These are phyloP conservation scores for Hirtodrosophila duncani DNA, from an alignment of 2,888 invertebrate species.

Conservation along the genomic window DNA sequence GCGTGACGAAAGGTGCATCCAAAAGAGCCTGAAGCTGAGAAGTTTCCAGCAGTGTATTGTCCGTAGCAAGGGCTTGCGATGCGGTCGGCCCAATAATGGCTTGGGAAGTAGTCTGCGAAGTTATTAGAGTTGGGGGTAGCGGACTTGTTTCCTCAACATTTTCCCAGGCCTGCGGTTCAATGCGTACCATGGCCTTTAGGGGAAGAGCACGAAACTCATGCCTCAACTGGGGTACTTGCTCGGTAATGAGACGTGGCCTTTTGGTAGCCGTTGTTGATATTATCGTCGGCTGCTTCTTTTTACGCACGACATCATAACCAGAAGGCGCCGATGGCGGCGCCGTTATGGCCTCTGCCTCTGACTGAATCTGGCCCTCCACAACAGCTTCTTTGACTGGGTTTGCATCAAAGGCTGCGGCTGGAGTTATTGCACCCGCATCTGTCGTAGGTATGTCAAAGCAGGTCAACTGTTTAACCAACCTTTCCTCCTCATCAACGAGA, in stretches of 20 bases:
- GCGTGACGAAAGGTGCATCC: constrained; percentile 16
- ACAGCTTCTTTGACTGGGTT: not conserved
- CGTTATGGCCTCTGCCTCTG: too few species aligned
- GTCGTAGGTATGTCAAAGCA: constrained; percentile 25
- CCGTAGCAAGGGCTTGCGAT: constrained; percentile 50
- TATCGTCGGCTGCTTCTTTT: not conserved
- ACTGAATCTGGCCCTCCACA: not conserved
- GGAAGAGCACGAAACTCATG: constrained; percentile 51
- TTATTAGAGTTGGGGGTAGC: too few species aligned
- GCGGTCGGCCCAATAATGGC: too few species aligned
- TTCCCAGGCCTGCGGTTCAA: not conserved
- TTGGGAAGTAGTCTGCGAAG: too few species aligned
- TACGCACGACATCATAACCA: not conserved
- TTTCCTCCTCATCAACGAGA: constrained; percentile 20
- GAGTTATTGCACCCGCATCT: too few species aligned
- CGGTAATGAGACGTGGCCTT: constrained; percentile 24
- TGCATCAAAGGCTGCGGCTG: not conserved
- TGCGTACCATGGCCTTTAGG: constrained; percentile 21
- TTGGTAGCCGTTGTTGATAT: constrained; percentile 16
- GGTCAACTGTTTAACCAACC: constrained; percentile 4
- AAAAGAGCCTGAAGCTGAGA: constrained; percentile 37
- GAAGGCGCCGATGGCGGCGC: not conserved
- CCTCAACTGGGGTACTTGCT: constrained; percentile 47
- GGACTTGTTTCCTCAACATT: too few species aligned
- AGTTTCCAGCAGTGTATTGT: constrained; percentile 49